Conservation (phyloP, 1,140 invertebrate species). For the Grapholita molesta region DNA sequence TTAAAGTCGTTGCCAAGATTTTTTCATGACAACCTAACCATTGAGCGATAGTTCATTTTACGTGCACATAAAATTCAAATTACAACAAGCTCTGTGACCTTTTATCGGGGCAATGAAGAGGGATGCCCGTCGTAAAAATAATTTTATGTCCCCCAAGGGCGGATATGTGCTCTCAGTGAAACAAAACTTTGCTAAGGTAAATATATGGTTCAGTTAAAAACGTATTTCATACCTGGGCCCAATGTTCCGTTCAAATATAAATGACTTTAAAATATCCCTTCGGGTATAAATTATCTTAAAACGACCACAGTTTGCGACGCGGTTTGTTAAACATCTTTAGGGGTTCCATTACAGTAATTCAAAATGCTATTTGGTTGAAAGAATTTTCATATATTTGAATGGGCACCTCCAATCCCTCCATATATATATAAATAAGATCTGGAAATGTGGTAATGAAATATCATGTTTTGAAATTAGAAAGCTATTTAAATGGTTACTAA, state of each 20-base stretch:
- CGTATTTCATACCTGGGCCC: neutral
- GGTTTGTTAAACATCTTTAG: constrained; percentile 13
- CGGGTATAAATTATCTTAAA: constrained; percentile 7
- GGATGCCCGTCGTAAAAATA: constrained; percentile 17
- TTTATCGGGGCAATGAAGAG: constrained; percentile 17
- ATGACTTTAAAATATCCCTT: neutral
- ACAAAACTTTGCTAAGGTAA: constrained; percentile 7
- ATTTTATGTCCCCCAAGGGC: constrained; percentile 7
- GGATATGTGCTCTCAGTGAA: neutral
- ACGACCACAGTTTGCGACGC: constrained; percentile 11
- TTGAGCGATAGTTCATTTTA: constrained; percentile 19
- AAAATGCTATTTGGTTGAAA: constrained; percentile 15
- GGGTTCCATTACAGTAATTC: constrained; percentile 7
- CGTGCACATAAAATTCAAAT: constrained; percentile 18
- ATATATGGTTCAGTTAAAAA: neutral
- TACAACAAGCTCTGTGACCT: constrained; percentile 17
- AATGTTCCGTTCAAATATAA: constrained; percentile 12
- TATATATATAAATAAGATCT: neutral
- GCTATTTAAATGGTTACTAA: neutral
- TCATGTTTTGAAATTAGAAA: neutral
- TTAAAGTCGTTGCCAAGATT: neutral
- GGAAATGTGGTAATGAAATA: neutral
- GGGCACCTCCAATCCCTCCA: no score
- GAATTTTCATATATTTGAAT: constrained; percentile 8
- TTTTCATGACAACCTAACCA: neutral